Evolutionary conservation across 2,888 invertebrate genomes (phyloP).

Genomic region (Phyllotreta striolata): DNA sequence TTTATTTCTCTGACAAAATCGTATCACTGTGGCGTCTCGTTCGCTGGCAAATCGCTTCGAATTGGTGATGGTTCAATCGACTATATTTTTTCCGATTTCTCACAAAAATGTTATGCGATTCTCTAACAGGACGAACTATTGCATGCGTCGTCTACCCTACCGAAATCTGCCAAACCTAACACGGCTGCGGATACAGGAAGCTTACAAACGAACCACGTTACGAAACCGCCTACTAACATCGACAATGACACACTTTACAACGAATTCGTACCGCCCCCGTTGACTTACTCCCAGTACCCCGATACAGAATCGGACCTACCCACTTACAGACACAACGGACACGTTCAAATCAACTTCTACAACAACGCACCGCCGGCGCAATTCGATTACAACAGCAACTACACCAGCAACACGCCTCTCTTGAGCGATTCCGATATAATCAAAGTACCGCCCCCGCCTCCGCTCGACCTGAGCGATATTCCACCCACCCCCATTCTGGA

Average conservation of each 20-base stretch:
- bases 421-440: slow-evolving; percentile 43
- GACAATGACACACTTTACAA: neutral
- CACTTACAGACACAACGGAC: slow-evolving; percentile 33
- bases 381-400: slow-evolving; percentile 17
- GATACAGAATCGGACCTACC: slow-evolving; percentile 15
- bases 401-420: slow-evolving; percentile 28
- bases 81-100: slow-evolving; percentile 27
- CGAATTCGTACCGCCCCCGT: slow-evolving; percentile 37
- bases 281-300: slow-evolving; percentile 36
- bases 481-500: slow-evolving; percentile 7
- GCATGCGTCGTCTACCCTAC: slow-evolving; percentile 53
- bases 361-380: slow-evolving; percentile 41
- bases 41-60: slow-evolving; percentile 34
- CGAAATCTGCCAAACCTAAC: slow-evolving; percentile 50
- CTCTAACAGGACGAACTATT: slow-evolving; percentile 46
- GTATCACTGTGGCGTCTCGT: slow-evolving; percentile 37
- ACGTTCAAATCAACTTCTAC: slow-evolving; percentile 48
- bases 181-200: slow-evolving; percentile 47
- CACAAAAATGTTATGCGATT: slow-evolving; percentile 33
- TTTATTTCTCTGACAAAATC: slow-evolving; percentile 1
- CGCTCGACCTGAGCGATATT: slow-evolving; percentile 38
- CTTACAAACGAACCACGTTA: slow-evolving; percentile 34
- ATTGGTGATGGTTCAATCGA: slow-evolving; percentile 34
- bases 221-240: slow-evolving; percentile 16
- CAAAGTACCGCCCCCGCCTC: slow-evolving; percentile 47